Base-by-base conservation (phyloP, 2,888 invertebrate genomes). In the Drosophila pegasa region DNA sequence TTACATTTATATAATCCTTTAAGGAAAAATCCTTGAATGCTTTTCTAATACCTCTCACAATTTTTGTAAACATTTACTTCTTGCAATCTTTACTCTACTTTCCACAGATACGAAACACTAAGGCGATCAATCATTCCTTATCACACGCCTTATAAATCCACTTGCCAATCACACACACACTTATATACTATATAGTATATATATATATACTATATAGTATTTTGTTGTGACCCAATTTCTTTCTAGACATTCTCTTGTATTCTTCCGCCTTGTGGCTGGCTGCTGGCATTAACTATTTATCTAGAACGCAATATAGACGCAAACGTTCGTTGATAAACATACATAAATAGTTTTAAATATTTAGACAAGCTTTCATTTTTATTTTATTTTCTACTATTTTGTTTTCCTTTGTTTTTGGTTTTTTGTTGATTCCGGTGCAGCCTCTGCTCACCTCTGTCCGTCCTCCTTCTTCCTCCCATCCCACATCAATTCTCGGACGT, bases 381-480 rank as follows among this genome's bases (percentile, higher is more conserved):
- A 38, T 54, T 40, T 18, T 55, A 31, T 54, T 40, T 18, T 55
- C 31, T 22, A 20, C 47, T 1, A 38, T 38, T 29, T 47, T 20
- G 22, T 48, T 71, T 18, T n/a, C n/a, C n/a, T 59, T 9, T 25
- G 5, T 22, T 6, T 50, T 31, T 51, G n/a, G 18, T 38, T 35
- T 61, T 70, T 29, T 58, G 35, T 10, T 27, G 45, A 71, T 75
- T 75, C 76, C 74, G 74, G 75, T 75, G 71, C 74, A 62, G 38
- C 35, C 20, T 27, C 7, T 38, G 10, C 25, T 2, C 25, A 25
- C 22, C 5, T 12, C 0, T 2, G 12, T 2, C 2, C 10, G 10
- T 12, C 10, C 10, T 27, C 2, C 16, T 35, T 20, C 38, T 29
- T 25, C 37, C 40, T 22, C 48, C 59, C 22, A 58, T 16, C 59